These are phyloP conservation scores for Falco biarmicus DNA, from an alignment of 2,797 vertebrate species.

Conservation along the genomic window DNA sequence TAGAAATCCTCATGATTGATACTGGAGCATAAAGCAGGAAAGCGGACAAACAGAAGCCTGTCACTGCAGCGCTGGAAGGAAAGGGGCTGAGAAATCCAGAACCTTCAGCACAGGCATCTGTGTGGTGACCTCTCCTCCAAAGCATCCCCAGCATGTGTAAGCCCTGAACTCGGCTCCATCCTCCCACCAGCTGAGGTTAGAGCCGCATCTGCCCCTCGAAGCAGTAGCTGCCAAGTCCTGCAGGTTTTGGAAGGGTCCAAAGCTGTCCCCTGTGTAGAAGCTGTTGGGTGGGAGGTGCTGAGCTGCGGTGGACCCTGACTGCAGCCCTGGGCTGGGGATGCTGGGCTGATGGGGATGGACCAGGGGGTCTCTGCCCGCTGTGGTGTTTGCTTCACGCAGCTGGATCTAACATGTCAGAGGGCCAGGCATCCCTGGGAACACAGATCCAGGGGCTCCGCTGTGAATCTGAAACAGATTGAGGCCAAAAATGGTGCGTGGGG, in stretches of 20 bases:
- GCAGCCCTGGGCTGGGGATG: not conserved
- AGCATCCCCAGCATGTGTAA: not conserved
- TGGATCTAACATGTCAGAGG: fast-evolving
- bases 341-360: not conserved
- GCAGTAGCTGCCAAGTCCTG: not conserved
- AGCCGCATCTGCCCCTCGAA: not conserved
- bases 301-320: not conserved
- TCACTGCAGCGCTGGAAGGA: not conserved
- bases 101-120: not conserved
- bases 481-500: not conserved
- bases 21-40: not conserved
- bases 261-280: not conserved
- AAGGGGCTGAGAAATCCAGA: not conserved
- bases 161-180: not conserved
- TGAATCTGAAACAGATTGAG: not conserved
- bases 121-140: not conserved
- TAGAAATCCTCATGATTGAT: not conserved
- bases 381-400: fast-evolving
- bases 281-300: not conserved
- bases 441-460: fast-evolving
- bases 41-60: not conserved
- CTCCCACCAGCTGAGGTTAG: not conserved
- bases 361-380: not conserved
- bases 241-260: not conserved
- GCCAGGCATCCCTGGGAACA: not conserved